Evolutionary conservation across 2,888 invertebrate genomes (phyloP).

Genomic region (Aphidius colemani): DNA sequence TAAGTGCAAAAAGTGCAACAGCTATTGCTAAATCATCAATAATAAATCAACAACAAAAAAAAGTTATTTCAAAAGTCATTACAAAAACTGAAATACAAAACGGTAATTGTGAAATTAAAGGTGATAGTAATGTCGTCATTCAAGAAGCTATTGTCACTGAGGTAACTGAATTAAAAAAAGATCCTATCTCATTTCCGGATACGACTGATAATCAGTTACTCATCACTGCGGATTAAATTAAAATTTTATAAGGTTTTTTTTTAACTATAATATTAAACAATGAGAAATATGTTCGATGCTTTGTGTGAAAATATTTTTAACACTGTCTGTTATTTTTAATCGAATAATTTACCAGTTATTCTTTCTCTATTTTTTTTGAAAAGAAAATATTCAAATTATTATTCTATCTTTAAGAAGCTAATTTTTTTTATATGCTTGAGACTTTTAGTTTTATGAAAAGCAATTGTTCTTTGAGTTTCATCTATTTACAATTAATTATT

Average conservation of each 20-base stretch:
- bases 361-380: too few relatives aligned
- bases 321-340: slow-evolving; percentile 21
- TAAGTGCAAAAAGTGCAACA: slow-evolving; percentile 34
- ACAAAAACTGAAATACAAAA: slow-evolving; percentile 44
- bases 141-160: slow-evolving; percentile 48
- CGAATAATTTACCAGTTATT: slow-evolving; percentile 20
- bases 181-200: slow-evolving; percentile 60
- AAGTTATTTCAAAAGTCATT: slow-evolving; percentile 20
- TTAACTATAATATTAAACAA: neutral
- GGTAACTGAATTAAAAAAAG: slow-evolving; percentile 61
- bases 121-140: slow-evolving; percentile 20
- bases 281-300: slow-evolving; percentile 12
- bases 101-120: slow-evolving; percentile 46
- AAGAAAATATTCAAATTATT: too few relatives aligned
- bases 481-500: too few relatives aligned
- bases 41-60: slow-evolving; percentile 29
- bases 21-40: slow-evolving; percentile 33
- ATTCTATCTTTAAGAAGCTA: too few relatives aligned
- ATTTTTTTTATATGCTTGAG: too few relatives aligned
- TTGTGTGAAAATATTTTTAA: neutral
- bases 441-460: too few relatives aligned
- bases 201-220: slow-evolving; percentile 56
- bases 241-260: slow-evolving; percentile 2
- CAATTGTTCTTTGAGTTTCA: too few relatives aligned
- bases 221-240: slow-evolving; percentile 50